phyloP scores from a whole-genome alignment of 64 coral and sea anemone genomes.

The Catalaphyllia jardinei region DNA sequence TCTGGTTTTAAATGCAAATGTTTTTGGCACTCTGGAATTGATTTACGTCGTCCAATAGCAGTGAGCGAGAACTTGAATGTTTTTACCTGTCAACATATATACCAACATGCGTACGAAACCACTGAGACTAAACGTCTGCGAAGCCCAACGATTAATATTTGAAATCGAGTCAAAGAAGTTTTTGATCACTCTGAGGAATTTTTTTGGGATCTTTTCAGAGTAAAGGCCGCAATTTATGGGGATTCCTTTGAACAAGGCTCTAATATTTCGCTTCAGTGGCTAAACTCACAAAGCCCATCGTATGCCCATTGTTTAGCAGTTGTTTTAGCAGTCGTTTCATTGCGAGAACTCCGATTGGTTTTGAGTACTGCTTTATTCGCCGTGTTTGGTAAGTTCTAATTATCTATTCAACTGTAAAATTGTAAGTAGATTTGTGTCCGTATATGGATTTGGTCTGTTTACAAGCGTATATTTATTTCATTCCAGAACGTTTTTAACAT shows the following conservation, averaged over 20 bases:
- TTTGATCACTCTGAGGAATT: neutral
- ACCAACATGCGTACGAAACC: constrained; percentile 1
- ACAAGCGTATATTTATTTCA: neutral
- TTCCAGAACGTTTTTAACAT: constrained; percentile 6
- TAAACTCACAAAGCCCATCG: neutral
- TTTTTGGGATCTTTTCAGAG: neutral
- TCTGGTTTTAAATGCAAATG: neutral
- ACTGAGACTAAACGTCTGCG: neutral
- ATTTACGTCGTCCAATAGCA: constrained; percentile 4
- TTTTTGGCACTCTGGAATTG: neutral
- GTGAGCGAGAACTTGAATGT: neutral
- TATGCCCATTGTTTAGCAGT: neutral
- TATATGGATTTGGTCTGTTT: neutral
- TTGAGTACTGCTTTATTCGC: neutral
- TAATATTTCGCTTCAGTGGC: constrained; percentile 2
- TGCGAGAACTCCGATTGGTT: neutral
- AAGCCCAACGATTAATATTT: neutral
- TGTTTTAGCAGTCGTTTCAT: neutral
- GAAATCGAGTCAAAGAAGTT: neutral
- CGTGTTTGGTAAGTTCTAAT: neutral
- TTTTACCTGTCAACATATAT: constrained; percentile 24
- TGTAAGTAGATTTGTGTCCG: neutral
- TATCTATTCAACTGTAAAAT: neutral
- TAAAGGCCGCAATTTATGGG: neutral
- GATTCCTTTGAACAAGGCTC: neutral